Evolutionary conservation across 2,113 vertebrate genomes (phyloP).

Genomic region (Monopterus albus): DNA sequence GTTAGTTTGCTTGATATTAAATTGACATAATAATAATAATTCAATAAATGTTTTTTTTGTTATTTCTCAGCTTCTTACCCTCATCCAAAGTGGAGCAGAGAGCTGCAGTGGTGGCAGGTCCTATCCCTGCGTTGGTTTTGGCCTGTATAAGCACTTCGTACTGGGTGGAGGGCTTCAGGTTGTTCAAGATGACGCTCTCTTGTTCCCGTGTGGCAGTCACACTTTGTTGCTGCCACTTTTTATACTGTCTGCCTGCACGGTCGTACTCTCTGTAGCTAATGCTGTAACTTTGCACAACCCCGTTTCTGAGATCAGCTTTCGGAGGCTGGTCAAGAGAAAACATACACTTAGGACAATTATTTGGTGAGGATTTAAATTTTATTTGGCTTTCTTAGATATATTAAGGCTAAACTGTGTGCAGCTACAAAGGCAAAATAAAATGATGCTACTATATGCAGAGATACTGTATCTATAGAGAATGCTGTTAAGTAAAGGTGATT

Average conservation of each 20-base stretch:
- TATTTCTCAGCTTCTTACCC: conserved; percentile 34
- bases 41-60: not conserved
- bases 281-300: conserved; percentile 62
- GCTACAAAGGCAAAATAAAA: not conserved
- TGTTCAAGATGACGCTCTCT: conserved; percentile 38
- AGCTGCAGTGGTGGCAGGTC: conserved; percentile 50
- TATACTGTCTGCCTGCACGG: not conserved
- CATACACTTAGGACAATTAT: not conserved
- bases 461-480: too few species aligned
- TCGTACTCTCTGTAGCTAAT: conserved; percentile 69
- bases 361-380: too few species aligned
- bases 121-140: conserved; percentile 56
- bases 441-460: too few species aligned
- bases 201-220: conserved; percentile 15
- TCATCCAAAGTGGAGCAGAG: conserved; percentile 69
- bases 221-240: conserved; percentile 43
- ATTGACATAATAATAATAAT: not conserved
- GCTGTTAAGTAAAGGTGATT: too few species aligned
- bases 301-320: conserved; percentile 55
- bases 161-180: conserved; percentile 64
- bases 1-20: not conserved
- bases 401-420: too few species aligned
- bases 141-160: conserved; percentile 61
- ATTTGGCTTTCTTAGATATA: too few species aligned
- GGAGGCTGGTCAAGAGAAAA: conserved; percentile 60